A percentile compares a stretch with the other conserved stretches of the same genome.
These are phyloP conservation scores for Tachypleus tridentatus DNA, from an alignment of 1,140 invertebrate species.

Conservation along the genomic window DNA sequence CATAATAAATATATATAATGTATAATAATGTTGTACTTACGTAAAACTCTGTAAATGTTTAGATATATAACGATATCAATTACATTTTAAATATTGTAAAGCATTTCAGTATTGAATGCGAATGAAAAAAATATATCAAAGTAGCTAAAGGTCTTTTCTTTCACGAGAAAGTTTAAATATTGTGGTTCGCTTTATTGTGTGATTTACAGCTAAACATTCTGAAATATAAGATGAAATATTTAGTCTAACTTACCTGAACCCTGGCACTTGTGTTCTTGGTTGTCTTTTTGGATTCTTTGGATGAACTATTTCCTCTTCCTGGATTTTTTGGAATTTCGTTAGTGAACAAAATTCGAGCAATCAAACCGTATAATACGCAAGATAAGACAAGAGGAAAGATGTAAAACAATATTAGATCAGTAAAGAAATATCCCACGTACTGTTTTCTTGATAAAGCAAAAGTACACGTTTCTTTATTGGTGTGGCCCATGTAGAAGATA, in stretches of 20 bases:
- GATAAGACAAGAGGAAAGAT: constrained; percentile 43
- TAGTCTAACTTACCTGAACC: constrained; percentile 2
- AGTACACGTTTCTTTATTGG: constrained; percentile 36
- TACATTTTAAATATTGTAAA: too few relatives aligned
- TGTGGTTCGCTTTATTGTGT: too few relatives aligned
- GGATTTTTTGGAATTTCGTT: constrained; percentile 28
- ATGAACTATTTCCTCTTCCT: constrained; percentile 3
- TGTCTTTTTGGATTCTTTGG: neutral
- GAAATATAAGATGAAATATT: too few relatives aligned
- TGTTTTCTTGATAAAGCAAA: constrained; percentile 39
- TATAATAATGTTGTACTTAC: too few relatives aligned
- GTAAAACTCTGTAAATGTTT: too few relatives aligned
- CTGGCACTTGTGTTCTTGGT: neutral
- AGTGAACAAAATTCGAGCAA: constrained; percentile 42
- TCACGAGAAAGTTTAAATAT: too few relatives aligned
- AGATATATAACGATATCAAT: too few relatives aligned
- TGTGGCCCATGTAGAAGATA: constrained; percentile 31
- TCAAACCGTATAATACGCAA: constrained; percentile 43
- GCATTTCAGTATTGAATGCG: too few relatives aligned
- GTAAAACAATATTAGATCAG: constrained; percentile 49
- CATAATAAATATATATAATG: too few relatives aligned
- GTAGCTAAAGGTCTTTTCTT: too few relatives aligned
- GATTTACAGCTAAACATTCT: too few relatives aligned
- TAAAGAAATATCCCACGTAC: constrained; percentile 44
- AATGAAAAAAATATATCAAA: too few relatives aligned